Evolutionary conservation across 2,888 invertebrate genomes (phyloP), one percentile per base, ranked within the genome.

Genomic region (Phaedon cochleariae): DNA sequence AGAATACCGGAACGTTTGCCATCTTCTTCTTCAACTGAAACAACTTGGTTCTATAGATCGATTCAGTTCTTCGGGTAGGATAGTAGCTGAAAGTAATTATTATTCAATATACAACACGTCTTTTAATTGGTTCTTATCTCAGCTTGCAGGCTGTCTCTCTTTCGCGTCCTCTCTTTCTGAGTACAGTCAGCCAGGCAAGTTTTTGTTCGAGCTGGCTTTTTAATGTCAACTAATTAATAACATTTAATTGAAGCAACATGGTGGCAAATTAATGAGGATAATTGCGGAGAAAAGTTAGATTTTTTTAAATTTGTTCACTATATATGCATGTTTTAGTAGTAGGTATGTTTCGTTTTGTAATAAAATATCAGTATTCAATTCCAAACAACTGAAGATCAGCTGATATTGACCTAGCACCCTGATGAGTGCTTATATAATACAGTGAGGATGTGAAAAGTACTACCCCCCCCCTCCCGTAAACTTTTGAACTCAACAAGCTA

Each of bases 101-200:
- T 82, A 83, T 83, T 83, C 83, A 82, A 82, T 83, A 83, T 82
- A 81, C 83, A 81, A 82, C 83, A 82, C 81, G 82, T 80, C 82
- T 83, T 83, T 84, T 84, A 84, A 84, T 84, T 84, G 83, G 83
- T 81, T 80, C 81, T 81, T 82, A 83, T 83, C 82, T 80, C 73
- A 69, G 69, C 70, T 72, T 67, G 71, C 68, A 70, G 67, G 65
- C 63, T 64, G 67, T 72, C 69, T 71, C 72, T 59, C 55, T 68
- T 59, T 22, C 52, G 52, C 59, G 60, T 63, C 48, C 65, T 57
- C 67, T 70, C 66, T 66, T 67, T 67, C 67, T 62, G 67, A 58
- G 70, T 73, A 73, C 69, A 71, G 67, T 67, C 69, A 46, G 46
- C 59, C 57, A 45, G 57, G 54, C 65, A 64, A 67, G 65, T 66